Conservation (phyloP, 1,140 invertebrate species). For the Caenorhabditis tropicalis region DNA sequence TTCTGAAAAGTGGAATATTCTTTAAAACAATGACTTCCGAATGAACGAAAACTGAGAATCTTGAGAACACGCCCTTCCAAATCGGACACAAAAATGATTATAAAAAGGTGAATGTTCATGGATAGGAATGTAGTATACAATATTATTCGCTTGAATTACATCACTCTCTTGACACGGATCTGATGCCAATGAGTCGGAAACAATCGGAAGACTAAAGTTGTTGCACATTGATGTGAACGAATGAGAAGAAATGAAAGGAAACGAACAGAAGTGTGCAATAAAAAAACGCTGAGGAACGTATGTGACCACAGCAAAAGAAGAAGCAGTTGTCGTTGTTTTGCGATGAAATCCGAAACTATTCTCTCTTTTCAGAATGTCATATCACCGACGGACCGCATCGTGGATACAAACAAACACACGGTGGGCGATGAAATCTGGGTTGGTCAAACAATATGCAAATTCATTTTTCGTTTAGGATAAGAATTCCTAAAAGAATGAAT, state of each 20-base stretch:
- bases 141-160: background rate
- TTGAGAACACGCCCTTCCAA: background rate
- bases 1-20: background rate
- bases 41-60: background rate
- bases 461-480: background rate
- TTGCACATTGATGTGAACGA: background rate
- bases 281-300: background rate
- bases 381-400: constrained; percentile 27
- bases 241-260: background rate
- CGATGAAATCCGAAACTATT: constrained; percentile 7
- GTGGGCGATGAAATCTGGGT: constrained; percentile 9
- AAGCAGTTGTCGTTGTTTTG: background rate
- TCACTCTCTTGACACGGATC: background rate
- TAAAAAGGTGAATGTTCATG: background rate
- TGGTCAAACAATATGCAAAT: constrained; percentile 35
- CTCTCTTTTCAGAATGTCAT: background rate
- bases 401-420: background rate
- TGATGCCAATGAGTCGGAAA: constrained; percentile 13
- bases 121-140: background rate
- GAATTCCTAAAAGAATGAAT: background rate
- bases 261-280: background rate
- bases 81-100: background rate
- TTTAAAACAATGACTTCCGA: background rate
- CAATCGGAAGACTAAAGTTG: background rate
- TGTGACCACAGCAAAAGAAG: background rate